These are phyloP conservation scores for Carterocephalus palaemon DNA, from an alignment of 2,888 invertebrate genomes.

Conservation along the genomic window DNA sequence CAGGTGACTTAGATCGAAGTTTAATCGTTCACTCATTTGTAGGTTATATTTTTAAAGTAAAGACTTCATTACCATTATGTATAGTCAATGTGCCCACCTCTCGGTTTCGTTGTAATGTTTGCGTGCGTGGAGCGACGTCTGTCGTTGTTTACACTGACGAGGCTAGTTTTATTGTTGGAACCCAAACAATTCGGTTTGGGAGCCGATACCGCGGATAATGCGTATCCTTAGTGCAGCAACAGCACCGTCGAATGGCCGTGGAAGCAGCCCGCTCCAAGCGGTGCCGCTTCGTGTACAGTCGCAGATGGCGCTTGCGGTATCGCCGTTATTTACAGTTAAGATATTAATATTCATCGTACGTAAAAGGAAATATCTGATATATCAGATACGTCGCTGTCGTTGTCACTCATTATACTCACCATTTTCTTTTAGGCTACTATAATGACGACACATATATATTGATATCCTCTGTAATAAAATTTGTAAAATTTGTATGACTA, in stretches of 20 bases:
- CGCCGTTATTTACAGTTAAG: too few relatives aligned
- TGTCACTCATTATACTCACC: conserved; percentile 18
- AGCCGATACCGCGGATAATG: background rate
- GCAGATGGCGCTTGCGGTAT: too few relatives aligned
- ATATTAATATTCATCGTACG: too few relatives aligned
- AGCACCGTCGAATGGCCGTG: too few relatives aligned
- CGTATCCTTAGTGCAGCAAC: too few relatives aligned
- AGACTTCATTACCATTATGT: conserved; percentile 48
- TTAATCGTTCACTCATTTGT: conserved; percentile 36
- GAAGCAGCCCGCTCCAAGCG: too few relatives aligned
- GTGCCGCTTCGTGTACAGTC: too few relatives aligned
- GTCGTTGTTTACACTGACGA: conserved; percentile 31
- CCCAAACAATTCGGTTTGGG: conserved; percentile 17
- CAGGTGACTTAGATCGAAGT: conserved; percentile 39
- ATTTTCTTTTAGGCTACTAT: conserved; percentile 7
- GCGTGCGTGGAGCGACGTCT: conserved; percentile 39
- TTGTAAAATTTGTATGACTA: conserved; percentile 37
- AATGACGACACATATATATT: conserved; percentile 15
- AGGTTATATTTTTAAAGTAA: conserved; percentile 45
- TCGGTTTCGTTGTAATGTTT: conserved; percentile 52
- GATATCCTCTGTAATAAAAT: conserved; percentile 15
- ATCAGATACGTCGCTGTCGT: conserved; percentile 2
- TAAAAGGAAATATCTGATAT: too few relatives aligned
- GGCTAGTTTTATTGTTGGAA: conserved; percentile 31
- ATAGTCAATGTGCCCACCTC: conserved; percentile 73